These are phyloP conservation scores for Leptinotarsa juncta DNA, from an alignment of 2,888 invertebrate species.

Conservation along the genomic window DNA sequence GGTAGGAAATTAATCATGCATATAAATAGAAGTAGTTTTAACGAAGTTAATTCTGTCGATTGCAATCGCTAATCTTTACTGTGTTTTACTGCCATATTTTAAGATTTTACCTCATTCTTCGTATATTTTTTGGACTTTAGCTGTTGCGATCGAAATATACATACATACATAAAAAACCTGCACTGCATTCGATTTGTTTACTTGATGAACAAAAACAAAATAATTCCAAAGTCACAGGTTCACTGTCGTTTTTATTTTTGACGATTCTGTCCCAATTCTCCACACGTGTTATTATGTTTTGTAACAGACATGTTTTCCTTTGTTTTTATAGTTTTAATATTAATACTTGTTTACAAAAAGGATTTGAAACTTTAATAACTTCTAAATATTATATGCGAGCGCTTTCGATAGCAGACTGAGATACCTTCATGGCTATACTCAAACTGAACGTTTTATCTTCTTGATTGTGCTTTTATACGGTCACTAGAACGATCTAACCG, in stretches of 20 bases:
- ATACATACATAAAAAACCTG: not conserved
- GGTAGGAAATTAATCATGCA: not conserved
- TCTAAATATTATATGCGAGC: no score
- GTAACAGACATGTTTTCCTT: not conserved
- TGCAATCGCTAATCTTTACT: not conserved
- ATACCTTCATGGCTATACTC: no score
- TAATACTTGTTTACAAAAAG: no score
- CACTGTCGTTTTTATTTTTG: conserved; percentile 3
- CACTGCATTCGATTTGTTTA: not conserved
- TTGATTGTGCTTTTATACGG: no score
- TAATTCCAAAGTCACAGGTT: conserved; percentile 5
- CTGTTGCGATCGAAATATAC: not conserved
- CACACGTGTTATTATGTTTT: not conserved
- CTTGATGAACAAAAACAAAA: not conserved
- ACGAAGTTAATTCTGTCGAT: not conserved
- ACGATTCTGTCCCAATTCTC: not conserved
- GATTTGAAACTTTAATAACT: no score
- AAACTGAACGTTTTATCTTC: no score
- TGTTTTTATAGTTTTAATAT: no score
- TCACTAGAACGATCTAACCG: no score
- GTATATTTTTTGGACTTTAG: not conserved
- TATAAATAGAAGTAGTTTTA: not conserved
- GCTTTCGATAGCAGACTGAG: no score
- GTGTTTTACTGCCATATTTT: not conserved
- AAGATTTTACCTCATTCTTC: not conserved